Evolutionary conservation across 2,797 vertebrate genomes (phyloP).

Genomic region (Gallinago solitaria): DNA sequence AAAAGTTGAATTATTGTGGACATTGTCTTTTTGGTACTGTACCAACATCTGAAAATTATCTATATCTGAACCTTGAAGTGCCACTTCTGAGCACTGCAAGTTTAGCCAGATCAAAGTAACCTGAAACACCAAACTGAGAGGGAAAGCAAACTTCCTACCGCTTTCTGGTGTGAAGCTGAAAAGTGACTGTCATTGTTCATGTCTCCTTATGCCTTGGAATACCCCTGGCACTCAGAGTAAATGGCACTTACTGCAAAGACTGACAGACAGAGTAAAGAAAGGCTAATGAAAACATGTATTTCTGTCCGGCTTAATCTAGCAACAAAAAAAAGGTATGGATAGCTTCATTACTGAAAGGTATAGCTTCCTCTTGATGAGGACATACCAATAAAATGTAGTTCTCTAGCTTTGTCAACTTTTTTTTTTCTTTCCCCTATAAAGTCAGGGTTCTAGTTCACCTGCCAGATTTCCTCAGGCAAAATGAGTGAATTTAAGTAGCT

Average conservation of each 20-base stretch:
- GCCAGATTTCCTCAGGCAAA: background rate
- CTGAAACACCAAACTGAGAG: background rate
- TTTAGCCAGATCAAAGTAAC: background rate
- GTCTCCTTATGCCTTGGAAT: background rate
- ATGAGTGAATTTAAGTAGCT: background rate
- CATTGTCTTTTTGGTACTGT: background rate
- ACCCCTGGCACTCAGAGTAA: background rate
- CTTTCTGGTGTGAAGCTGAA: background rate
- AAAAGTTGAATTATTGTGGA: background rate
- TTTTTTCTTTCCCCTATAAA: rapidly evolving
- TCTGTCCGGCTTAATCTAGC: background rate
- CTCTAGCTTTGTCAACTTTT: background rate
- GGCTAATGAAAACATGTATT: background rate
- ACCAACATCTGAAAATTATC: background rate
- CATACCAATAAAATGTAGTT: background rate
- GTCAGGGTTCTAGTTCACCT: background rate
- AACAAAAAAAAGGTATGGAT: background rate
- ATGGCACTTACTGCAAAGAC: background rate
- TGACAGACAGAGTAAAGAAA: background rate
- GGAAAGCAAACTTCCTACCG: background rate
- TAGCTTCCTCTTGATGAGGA: background rate
- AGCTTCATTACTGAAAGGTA: background rate
- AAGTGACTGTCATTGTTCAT: background rate
- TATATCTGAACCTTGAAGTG: background rate
- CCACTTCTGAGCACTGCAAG: background rate